Base-by-base conservation (phyloP, 2,113 vertebrate species). In the Solea senegalensis region DNA sequence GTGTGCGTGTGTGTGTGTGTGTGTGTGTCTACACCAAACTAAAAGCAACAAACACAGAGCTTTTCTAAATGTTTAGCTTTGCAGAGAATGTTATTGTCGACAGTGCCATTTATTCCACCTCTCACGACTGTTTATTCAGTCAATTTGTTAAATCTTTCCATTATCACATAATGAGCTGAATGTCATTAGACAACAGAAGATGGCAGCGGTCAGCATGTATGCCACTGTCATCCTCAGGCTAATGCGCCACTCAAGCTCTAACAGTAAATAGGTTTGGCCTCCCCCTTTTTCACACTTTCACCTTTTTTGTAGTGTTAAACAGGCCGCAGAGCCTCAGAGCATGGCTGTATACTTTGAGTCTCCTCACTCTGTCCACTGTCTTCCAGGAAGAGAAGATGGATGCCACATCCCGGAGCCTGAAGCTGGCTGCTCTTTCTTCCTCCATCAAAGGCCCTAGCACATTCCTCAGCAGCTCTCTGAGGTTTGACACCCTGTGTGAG, bases 401-500 rank as follows among this genome's bases (percentile, higher is more conserved):
- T 54, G 60, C 88, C 3, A 90, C 93, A 14, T 87, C 92, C 79
- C 91, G 94, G 46, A 88, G 84, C 66, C 52, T 65, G 64, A 91
- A 69, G 40, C 74, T 90, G 8, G 69, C 92, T 67, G 78, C 92
- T 82, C 88, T 94, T 11, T 93, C 94, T 50, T 91, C 93, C 13
- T 92, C 90, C 11, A 92, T 96, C 74, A 91, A 72, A 82, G 88
- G 67, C 58, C 84, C 86, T 8, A 69, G 45, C 80, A 83, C 50
- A 16, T 89, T 95, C 81, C 85, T 94, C 10, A 92, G 91, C 76
- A 94, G 92, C 86, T 91, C 95, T 9, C 74, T 79, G 54, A 90
- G 88, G 72, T 92, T 92, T 52, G 90, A 93, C 83, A 72, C 89
- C 14, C 82, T 77, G 50, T 92, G 96, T 97, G 92, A 95, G 96